These are phyloP conservation scores for Emydoidea blandingii DNA, from an alignment of 2,797 vertebrate genomes.

Conservation along the genomic window DNA sequence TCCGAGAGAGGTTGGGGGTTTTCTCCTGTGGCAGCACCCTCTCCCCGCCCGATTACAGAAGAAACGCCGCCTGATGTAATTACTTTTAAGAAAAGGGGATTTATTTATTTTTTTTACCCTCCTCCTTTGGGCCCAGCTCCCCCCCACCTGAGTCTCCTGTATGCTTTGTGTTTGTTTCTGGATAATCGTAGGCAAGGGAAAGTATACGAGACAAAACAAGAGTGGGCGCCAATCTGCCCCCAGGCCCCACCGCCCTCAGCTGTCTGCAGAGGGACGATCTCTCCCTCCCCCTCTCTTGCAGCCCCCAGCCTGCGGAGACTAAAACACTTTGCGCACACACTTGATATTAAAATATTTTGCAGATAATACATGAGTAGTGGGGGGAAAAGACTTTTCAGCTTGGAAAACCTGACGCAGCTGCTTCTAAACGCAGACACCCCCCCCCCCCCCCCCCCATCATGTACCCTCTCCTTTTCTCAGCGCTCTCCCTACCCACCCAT, in stretches of 20 bases:
- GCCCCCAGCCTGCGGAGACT: not conserved
- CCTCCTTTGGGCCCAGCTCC: no score
- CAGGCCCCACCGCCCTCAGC: not conserved
- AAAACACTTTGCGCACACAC: not conserved
- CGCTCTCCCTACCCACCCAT: not conserved
- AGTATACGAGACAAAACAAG: not conserved
- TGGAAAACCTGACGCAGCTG: not conserved
- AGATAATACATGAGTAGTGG: not conserved
- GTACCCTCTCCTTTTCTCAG: not conserved
- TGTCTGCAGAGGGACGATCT: no score
- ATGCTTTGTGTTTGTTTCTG: not conserved
- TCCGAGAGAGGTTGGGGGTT: accelerated
- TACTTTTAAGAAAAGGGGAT: no score
- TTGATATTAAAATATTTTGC: not conserved
- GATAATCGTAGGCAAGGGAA: not conserved
- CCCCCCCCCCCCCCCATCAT: no score
- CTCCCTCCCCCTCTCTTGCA: no score
- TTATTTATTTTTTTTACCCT: no score
- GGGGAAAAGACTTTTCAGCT: not conserved
- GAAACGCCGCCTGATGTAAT: no score
- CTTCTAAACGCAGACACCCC: no score
- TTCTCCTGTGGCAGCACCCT: no score
- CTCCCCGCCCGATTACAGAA: no score
- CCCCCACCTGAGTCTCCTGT: not conserved
- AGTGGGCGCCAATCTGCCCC: not conserved